Percentiles rank a stretch among this genome's conserved stretches.
Evolutionary conservation across 2,113 vertebrate species (phyloP).

Genomic region (Syngnathus floridae): DNA sequence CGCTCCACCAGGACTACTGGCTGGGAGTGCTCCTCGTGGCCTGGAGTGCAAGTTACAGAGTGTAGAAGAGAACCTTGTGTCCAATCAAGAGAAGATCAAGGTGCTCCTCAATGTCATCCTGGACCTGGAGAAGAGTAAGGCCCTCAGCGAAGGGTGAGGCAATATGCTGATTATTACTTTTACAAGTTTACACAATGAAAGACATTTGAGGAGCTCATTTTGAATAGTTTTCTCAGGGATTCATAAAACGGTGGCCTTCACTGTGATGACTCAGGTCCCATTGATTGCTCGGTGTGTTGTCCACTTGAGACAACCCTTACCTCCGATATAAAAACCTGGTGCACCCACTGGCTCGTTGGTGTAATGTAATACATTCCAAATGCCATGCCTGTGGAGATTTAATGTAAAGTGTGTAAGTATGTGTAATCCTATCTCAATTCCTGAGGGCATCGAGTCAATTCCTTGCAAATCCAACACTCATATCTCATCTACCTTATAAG

Average conservation of each 20-base stretch:
- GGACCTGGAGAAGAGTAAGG: constrained; percentile 95
- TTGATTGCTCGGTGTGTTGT: neutral
- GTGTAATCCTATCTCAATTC: constrained; percentile 9
- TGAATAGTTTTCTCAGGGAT: neutral
- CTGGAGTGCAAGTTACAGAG: constrained; percentile 83
- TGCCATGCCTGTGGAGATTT: constrained; percentile 31
- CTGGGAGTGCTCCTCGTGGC: constrained; percentile 41
- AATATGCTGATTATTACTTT: neutral
- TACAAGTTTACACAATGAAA: neutral
- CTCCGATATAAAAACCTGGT: neutral
- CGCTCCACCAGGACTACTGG: constrained; percentile 69
- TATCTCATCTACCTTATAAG: constrained; percentile 9
- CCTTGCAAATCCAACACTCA: constrained; percentile 8
- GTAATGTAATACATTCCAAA: constrained; percentile 41
- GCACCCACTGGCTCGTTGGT: constrained; percentile 7
- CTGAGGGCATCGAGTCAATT: neutral
- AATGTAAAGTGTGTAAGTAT: constrained; percentile 7
- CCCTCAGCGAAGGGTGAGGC: constrained; percentile 91
- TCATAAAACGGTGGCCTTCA: neutral
- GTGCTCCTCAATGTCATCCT: constrained; percentile 97
- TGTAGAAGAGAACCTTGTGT: constrained; percentile 89
- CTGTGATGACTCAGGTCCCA: neutral
- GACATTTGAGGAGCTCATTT: neutral
- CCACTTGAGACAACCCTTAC: neutral
- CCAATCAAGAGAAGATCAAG: constrained; percentile 98